phyloP scores from a whole-genome alignment of 2,888 invertebrate species.

The Hypolimnas misippus region DNA sequence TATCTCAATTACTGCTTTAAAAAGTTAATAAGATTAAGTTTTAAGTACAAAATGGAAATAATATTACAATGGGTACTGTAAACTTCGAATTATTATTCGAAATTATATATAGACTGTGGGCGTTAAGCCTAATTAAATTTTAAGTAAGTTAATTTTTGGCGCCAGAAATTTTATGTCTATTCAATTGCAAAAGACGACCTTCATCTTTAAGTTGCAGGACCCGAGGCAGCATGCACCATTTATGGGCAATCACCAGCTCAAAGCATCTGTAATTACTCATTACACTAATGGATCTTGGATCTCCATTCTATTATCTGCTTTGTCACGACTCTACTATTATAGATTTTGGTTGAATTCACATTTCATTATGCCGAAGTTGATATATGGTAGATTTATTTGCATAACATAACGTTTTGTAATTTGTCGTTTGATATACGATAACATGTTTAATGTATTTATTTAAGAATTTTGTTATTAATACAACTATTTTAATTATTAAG shows the following conservation, averaged over 20 bases:
- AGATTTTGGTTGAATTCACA: slow-evolving; percentile 15
- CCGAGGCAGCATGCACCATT: slow-evolving; percentile 49
- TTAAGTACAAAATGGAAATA: background rate
- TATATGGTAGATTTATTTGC: slow-evolving; percentile 24
- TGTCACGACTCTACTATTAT: slow-evolving; percentile 63
- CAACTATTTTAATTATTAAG: slow-evolving; percentile 10
- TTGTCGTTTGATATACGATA: slow-evolving; percentile 19
- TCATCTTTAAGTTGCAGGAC: slow-evolving; percentile 55
- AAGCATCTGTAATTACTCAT: slow-evolving; percentile 70
- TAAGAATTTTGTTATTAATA: slow-evolving; percentile 14
- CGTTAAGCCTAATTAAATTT: slow-evolving; percentile 29
- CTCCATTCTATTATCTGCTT: slow-evolving; percentile 56
- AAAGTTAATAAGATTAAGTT: background rate
- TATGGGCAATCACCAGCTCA: slow-evolving; percentile 56
- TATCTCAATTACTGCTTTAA: slow-evolving; percentile 9
- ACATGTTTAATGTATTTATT: slow-evolving; percentile 9
- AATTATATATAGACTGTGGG: background rate
- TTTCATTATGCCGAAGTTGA: slow-evolving; percentile 23
- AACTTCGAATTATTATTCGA: slow-evolving; percentile 11
- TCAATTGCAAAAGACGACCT: slow-evolving; percentile 68
- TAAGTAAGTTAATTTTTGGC: slow-evolving; percentile 37
- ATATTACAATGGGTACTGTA: slow-evolving; percentile 1
- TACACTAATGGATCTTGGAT: slow-evolving; percentile 71
- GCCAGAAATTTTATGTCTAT: slow-evolving; percentile 44
- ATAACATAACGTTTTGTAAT: slow-evolving; percentile 25